Percentiles rank a stretch among this genome's conserved stretches.
These are phyloP conservation scores for Botia almorhae DNA, from an alignment of 2,797 vertebrate genomes.

Conservation along the genomic window DNA sequence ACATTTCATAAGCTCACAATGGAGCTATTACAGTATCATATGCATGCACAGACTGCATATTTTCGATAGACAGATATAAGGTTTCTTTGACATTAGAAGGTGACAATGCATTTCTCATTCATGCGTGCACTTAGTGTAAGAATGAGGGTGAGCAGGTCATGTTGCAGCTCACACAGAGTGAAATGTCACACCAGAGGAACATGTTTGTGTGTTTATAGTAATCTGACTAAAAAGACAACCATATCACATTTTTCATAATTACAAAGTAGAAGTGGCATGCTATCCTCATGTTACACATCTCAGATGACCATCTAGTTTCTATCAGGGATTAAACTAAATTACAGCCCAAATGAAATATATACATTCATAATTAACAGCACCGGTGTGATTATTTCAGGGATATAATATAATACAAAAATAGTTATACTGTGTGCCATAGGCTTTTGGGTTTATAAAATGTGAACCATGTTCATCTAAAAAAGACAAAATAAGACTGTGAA, in stretches of 20 bases:
- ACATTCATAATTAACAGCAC: too few relatives aligned
- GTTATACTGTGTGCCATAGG: too few relatives aligned
- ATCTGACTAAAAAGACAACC: not conserved
- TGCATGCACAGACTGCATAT: not conserved
- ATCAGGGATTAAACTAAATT: not conserved
- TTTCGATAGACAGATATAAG: not conserved
- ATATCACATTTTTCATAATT: not conserved
- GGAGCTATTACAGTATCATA: not conserved
- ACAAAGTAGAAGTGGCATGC: not conserved
- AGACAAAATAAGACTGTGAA: too few relatives aligned
- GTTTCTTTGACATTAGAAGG: not conserved
- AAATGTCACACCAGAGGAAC: constrained; percentile 8
- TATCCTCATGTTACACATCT: not conserved
- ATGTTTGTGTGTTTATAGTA: not conserved
- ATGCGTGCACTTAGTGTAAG: not conserved
- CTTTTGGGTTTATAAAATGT: too few relatives aligned
- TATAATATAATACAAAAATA: too few relatives aligned
- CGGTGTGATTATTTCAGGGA: too few relatives aligned
- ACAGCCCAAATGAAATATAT: not conserved
- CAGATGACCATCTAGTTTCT: not conserved
- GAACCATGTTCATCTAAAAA: too few relatives aligned
- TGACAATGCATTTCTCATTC: not conserved
- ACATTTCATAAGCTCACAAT: not conserved
- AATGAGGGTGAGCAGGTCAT: constrained; percentile 12
- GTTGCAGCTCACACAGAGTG: not conserved